Evolutionary conservation across 2,113 vertebrate genomes (phyloP), one percentile per base, ranked within the genome.

Genomic region (Vidua macroura): DNA sequence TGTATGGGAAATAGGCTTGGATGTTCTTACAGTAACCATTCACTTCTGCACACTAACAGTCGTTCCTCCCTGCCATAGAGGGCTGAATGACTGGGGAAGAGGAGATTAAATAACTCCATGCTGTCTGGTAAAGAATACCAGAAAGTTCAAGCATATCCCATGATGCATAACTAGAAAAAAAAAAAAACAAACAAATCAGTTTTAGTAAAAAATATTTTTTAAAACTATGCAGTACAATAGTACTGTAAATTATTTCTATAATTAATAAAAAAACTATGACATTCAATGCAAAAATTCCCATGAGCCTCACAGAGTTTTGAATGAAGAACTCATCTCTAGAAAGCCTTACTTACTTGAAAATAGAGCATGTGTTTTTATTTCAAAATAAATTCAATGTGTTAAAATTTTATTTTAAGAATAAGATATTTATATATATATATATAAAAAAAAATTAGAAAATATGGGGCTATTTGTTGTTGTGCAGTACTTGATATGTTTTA

Each of bases 171-270:
- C 6, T n/a, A 52, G 23, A 60, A 62, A 78, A 73, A 66, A 53
- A 35, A 35, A 35, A 7, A 35, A 35, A n/a, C n/a, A n/a, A 35
- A 9, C 2, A 0, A 19, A 67, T 19, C 5, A 5, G 2, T 64
- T 68, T 23, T 17, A 64, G 22, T 84, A 33, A 77, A 56, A 76
- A 70, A 35, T 44, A 37, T 13, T 20, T 72, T 63, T 68, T 11
- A 46, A 76, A 58, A 31, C 52, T 35, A 13, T 58, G 8, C 7
- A 33, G 5, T 58, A 7, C 24, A 90, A 13, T 72, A 33, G 31
- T 67, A 48, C 4, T 76, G 11, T 52, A 31, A 59, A 59, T 51
- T 43, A 35, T 86, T 39, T 41, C 17, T 83, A 1, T 39, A 79
- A 48, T 7, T 92, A 31, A 28, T 52, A 21, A 39, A 75, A 72